Conservation (phyloP, 2,113 vertebrate species). For the Nycticryphes semicollaris region DNA sequence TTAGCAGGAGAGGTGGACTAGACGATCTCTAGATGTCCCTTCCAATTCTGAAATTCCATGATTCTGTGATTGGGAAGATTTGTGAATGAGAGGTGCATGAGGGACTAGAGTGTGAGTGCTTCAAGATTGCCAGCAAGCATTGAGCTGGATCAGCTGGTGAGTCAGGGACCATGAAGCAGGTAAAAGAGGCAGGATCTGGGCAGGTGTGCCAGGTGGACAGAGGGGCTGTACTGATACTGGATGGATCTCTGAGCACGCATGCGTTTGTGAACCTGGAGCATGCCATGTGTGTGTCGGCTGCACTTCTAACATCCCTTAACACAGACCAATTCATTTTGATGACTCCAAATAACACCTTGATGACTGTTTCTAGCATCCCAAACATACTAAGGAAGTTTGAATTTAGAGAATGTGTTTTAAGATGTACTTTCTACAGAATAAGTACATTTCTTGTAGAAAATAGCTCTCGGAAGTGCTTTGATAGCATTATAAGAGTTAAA, state of each 20-base stretch:
- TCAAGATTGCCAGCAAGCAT: rapidly evolving
- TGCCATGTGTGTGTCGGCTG: too few relatives aligned
- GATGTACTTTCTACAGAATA: not conserved
- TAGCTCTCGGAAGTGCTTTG: not conserved
- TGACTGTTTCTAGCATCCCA: not conserved
- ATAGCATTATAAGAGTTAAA: not conserved
- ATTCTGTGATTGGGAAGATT: not conserved
- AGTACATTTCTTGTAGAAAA: not conserved
- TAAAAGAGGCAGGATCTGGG: rapidly evolving
- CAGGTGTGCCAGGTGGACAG: not conserved
- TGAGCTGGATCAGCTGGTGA: rapidly evolving
- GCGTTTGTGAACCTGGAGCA: not conserved
- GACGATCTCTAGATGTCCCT: too few relatives aligned
- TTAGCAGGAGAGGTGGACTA: too few relatives aligned
- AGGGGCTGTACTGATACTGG: rapidly evolving
- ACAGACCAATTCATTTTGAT: not conserved
- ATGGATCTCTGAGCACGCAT: rapidly evolving
- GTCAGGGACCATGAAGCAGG: not conserved
- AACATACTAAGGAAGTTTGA: not conserved
- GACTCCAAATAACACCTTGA: not conserved
- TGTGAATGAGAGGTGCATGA: not conserved
- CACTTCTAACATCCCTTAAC: not conserved
- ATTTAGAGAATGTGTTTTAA: not conserved
- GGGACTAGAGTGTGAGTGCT: not conserved
- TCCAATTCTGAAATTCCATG: too few relatives aligned